Conservation (phyloP, 2,888 invertebrate species). For the Norana najaformis region DNA sequence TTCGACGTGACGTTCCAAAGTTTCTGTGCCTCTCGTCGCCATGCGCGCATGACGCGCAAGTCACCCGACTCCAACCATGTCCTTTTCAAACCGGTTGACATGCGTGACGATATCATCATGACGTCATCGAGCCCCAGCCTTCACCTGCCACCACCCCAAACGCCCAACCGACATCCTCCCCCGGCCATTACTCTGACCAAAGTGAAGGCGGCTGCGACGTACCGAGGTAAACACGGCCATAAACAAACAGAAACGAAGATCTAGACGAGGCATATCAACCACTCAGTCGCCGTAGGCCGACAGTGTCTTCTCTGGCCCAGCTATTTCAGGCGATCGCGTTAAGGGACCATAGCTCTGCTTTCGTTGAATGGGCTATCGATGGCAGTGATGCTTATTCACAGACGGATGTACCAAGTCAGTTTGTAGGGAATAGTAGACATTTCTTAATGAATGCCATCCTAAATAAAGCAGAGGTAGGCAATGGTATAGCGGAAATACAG, state of each 20-base stretch:
- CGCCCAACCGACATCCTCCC: not conserved
- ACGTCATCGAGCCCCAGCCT: not conserved
- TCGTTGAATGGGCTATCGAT: not conserved
- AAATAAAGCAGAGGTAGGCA: not conserved
- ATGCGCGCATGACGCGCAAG: not conserved
- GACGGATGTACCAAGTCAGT: not conserved
- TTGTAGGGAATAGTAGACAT: not conserved
- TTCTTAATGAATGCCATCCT: not conserved
- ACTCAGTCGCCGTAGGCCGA: not conserved
- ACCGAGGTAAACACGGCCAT: not conserved
- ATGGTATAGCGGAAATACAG: not conserved
- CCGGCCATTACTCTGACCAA: not conserved
- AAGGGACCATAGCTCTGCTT: not conserved
- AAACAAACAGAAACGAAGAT: conserved; percentile 10
- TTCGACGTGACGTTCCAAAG: conserved; percentile 14
- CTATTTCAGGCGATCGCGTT: too few species aligned
- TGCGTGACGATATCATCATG: conserved; percentile 6
- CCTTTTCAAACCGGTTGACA: conserved; percentile 28
- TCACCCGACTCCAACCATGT: conserved; percentile 32
- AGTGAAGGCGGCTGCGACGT: not conserved
- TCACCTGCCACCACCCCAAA: not conserved
- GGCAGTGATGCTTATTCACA: not conserved
- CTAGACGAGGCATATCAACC: conserved; percentile 2
- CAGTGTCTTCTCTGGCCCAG: not conserved
- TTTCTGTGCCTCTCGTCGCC: conserved; percentile 9